Conservation (phyloP, 2,797 vertebrate genomes). For the Brachyalestes nurse region DNA sequence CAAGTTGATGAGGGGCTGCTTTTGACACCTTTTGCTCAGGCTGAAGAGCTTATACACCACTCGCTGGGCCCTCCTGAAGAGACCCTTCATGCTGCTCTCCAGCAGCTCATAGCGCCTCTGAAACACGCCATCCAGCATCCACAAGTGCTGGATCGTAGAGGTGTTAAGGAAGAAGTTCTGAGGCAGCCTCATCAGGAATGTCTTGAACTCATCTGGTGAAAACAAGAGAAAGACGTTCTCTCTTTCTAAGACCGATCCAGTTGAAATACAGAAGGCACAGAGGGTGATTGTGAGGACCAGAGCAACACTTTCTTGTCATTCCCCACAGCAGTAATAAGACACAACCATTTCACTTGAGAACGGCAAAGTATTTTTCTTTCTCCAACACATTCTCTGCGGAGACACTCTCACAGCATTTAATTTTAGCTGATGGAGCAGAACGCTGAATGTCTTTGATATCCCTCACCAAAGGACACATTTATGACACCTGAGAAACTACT, state of each 20-base stretch:
- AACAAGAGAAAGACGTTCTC: conserved; percentile 42
- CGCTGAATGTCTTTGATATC: conserved; percentile 52
- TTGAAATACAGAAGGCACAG: conserved; percentile 24
- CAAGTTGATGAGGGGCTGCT: conserved; percentile 89
- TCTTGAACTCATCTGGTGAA: conserved; percentile 92
- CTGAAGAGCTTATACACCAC: conserved; percentile 95
- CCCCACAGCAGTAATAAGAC: conserved; percentile 20
- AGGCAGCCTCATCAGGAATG: conserved; percentile 90
- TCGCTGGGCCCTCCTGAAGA: conserved; percentile 89
- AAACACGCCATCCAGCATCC: conserved; percentile 90
- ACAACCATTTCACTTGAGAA: conserved; percentile 4
- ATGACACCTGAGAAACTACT: conserved; percentile 57
- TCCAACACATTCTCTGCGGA: conserved; percentile 11
- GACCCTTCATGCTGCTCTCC: conserved; percentile 88
- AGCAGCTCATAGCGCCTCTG: conserved; percentile 93
- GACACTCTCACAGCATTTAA: conserved; percentile 38
- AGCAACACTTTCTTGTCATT: neutral
- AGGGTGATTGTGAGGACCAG: neutral
- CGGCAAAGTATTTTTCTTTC: conserved; percentile 17
- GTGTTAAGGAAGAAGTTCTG: conserved; percentile 92
- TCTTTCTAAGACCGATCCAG: conserved; percentile 15
- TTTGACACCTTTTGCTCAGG: conserved; percentile 94
- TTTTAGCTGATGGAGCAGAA: conserved; percentile 57
- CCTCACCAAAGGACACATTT: conserved; percentile 68
- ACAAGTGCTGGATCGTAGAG: conserved; percentile 90